phyloP scores from a whole-genome alignment of 2,797 vertebrate genomes.

The Natrix natrix region DNA sequence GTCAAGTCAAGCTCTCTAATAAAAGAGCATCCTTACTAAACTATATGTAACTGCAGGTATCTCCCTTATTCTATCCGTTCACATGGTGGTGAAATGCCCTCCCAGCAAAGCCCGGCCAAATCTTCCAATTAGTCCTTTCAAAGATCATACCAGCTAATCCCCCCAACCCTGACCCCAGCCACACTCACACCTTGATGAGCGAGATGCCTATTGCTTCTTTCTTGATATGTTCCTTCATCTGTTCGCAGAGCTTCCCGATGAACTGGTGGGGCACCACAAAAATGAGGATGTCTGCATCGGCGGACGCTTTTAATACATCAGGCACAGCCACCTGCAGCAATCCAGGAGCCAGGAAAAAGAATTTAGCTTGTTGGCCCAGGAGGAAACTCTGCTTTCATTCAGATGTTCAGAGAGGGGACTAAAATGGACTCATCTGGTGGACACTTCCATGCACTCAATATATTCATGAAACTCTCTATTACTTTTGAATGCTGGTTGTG shows the following conservation, averaged over 20 bases:
- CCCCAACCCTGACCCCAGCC: not conserved
- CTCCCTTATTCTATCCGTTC: too few relatives aligned
- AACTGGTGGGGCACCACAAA: conserved; percentile 98
- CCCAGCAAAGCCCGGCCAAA: not conserved
- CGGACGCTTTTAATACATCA: conserved; percentile 84
- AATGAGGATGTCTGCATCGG: conserved; percentile 86
- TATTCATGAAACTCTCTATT: not conserved
- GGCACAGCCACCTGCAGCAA: conserved; percentile 84
- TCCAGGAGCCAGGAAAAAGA: rapidly evolving
- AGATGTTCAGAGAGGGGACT: not conserved
- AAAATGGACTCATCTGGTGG: not conserved
- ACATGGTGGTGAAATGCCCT: too few relatives aligned
- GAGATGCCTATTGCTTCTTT: conserved; percentile 86
- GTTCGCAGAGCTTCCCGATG: conserved; percentile 84
- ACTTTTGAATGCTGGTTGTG: not conserved
- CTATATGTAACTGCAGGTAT: not conserved
- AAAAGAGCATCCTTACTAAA: not conserved
- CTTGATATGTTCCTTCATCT: conserved; percentile 90
- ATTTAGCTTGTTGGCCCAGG: not conserved
- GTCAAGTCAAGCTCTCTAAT: not conserved
- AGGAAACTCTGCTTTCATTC: not conserved
- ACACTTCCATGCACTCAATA: not conserved
- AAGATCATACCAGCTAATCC: not conserved
- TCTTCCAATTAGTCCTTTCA: not conserved
- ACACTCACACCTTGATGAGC: conserved; percentile 88